Conservation (phyloP, 2,888 invertebrate species). For the Schrankia costaestrigalis region DNA sequence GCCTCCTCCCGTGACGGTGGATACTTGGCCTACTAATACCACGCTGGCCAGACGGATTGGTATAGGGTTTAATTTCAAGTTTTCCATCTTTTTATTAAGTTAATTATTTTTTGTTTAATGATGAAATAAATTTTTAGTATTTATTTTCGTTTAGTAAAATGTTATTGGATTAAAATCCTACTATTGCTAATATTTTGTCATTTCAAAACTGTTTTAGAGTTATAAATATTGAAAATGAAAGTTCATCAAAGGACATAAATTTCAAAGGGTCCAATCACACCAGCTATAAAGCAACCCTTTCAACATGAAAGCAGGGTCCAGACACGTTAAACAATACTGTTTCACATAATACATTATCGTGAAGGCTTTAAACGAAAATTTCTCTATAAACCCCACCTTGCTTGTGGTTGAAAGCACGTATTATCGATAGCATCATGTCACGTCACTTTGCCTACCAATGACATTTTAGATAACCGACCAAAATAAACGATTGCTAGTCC, state of each 20-base stretch:
- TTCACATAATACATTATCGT: conserved; percentile 26
- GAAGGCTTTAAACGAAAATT: conserved; percentile 40
- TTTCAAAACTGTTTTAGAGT: background rate
- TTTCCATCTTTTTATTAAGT: too few relatives aligned
- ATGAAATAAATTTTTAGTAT: too few relatives aligned
- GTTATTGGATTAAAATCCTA: too few relatives aligned
- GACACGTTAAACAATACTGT: conserved; percentile 26
- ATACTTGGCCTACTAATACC: too few relatives aligned
- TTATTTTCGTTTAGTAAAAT: too few relatives aligned
- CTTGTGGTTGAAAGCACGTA: conserved; percentile 50
- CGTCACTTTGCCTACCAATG: conserved; percentile 39
- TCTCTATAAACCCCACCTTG: conserved; percentile 37
- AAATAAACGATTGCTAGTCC: conserved; percentile 10
- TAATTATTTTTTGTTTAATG: too few relatives aligned
- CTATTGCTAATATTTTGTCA: too few relatives aligned
- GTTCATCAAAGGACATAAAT: conserved; percentile 12
- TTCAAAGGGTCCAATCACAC: conserved; percentile 29
- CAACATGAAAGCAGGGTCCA: conserved; percentile 16
- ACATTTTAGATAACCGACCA: background rate
- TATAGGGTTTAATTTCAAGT: too few relatives aligned
- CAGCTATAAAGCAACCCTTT: conserved; percentile 20
- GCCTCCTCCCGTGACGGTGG: too few relatives aligned
- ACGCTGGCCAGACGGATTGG: too few relatives aligned
- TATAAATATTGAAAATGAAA: conserved; percentile 2
- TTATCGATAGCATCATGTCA: conserved; percentile 66